phyloP scores from a whole-genome alignment of 2,113 vertebrate species.

The Eupsittula cactorum region DNA sequence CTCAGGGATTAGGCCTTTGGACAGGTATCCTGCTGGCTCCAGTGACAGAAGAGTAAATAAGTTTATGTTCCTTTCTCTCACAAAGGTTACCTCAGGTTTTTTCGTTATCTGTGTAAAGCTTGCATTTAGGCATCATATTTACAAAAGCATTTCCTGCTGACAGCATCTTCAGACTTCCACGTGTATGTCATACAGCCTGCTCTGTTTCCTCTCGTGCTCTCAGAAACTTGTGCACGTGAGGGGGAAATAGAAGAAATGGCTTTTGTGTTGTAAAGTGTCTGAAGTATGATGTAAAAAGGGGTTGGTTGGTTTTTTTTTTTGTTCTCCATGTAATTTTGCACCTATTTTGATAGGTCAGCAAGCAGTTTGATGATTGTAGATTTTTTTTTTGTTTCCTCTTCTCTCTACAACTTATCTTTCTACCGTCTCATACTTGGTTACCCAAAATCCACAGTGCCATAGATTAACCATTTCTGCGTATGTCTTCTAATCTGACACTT shows the following conservation, averaged over 20 bases:
- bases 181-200: not conserved
- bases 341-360: not conserved
- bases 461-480: not conserved
- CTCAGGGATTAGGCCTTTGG: not conserved
- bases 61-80: not conserved
- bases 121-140: not conserved
- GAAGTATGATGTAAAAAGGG: not conserved
- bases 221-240: not conserved
- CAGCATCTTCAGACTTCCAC: not conserved
- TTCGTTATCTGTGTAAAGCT: not conserved
- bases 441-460: not conserved
- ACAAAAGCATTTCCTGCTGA: slow-evolving; percentile 24
- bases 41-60: not conserved
- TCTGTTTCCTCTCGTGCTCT: not conserved
- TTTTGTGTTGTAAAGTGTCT: not conserved
- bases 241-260: not conserved
- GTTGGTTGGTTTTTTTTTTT: not conserved
- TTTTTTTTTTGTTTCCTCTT: fast-evolving
- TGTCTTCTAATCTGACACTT: not conserved
- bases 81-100: not conserved
- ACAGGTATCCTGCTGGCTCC: not conserved
- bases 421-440: not conserved
- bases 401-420: not conserved
- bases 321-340: not conserved
- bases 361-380: not conserved